phyloP scores from a whole-genome alignment of 2,113 vertebrate species.

The Sterrhoptilus dennistouni region DNA sequence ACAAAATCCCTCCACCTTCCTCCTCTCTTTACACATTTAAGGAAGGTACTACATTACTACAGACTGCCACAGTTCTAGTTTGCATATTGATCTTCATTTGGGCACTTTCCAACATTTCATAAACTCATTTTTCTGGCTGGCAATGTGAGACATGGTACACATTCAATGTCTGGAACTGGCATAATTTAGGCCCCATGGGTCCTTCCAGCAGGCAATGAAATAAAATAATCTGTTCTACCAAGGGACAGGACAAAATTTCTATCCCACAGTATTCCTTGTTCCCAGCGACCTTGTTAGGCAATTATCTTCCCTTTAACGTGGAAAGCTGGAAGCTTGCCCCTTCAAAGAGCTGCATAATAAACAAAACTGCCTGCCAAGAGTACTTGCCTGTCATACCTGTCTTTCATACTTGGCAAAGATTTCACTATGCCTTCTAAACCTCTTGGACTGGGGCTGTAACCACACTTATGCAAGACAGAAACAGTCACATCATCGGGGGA shows the following conservation, averaged over 20 bases:
- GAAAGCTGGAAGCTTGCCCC: slow-evolving; percentile 2
- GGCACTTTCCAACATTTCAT: not conserved
- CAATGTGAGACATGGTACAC: not conserved
- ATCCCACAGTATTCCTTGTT: not conserved
- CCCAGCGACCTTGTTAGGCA: not conserved
- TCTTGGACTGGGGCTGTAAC: not conserved
- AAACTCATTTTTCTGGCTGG: not conserved
- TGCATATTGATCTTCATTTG: not conserved
- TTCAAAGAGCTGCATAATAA: slow-evolving; percentile 16
- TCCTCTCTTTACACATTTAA: not conserved
- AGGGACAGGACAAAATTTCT: not conserved
- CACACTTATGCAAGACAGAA: not conserved
- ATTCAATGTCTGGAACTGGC: not conserved
- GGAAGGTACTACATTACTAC: not conserved
- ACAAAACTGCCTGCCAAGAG: not conserved
- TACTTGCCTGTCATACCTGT: not conserved
- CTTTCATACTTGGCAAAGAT: not conserved
- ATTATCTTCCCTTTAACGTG: not conserved
- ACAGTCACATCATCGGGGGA: not conserved
- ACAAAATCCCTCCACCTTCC: not conserved
- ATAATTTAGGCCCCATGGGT: not conserved
- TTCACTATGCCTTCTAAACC: not conserved
- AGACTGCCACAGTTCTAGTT: not conserved
- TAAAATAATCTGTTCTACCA: not conserved
- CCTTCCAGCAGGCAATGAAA: not conserved